phyloP scores from a whole-genome alignment of 2,888 invertebrate species.

The Suillia variegata region DNA sequence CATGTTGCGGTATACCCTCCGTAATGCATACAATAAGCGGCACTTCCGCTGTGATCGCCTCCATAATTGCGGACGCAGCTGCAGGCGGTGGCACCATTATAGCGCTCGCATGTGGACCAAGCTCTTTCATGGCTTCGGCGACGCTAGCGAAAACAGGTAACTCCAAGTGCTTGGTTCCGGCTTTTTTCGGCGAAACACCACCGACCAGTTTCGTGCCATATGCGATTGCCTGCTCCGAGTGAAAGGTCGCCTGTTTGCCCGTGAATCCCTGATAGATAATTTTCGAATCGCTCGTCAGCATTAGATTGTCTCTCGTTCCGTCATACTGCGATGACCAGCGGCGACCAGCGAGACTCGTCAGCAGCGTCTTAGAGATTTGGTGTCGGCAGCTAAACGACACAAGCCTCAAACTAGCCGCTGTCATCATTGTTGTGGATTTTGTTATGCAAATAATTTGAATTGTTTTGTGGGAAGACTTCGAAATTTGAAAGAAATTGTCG shows the following conservation, averaged over 20 bases:
- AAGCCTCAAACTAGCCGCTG: too few relatives aligned
- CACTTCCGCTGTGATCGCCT: conserved; percentile 93
- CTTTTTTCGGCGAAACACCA: conserved; percentile 78
- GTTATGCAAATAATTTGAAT: too few relatives aligned
- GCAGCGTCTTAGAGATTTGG: conserved; percentile 40
- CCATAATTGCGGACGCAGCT: conserved; percentile 86
- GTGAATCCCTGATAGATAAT: conserved; percentile 98
- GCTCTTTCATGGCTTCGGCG: conserved; percentile 79
- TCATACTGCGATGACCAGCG: conserved; percentile 71
- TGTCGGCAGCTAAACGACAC: too few relatives aligned
- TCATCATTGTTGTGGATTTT: too few relatives aligned
- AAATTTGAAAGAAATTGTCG: too few relatives aligned
- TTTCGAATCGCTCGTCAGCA: conserved; percentile 82
- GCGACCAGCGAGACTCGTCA: conserved; percentile 69
- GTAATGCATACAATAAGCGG: conserved; percentile 97
- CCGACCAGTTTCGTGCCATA: conserved; percentile 95
- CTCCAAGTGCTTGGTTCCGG: conserved; percentile 77
- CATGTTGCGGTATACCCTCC: conserved; percentile 96
- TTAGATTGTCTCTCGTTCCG: conserved; percentile 84
- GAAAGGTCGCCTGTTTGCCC: conserved; percentile 94
- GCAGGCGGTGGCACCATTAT: conserved; percentile 95
- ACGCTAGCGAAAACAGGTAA: conserved; percentile 66
- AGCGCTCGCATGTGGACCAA: conserved; percentile 87
- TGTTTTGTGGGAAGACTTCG: too few relatives aligned
- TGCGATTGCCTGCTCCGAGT: conserved; percentile 91